phyloP scores from a whole-genome alignment of 2,113 vertebrate species.

The Taxidea taxus region DNA sequence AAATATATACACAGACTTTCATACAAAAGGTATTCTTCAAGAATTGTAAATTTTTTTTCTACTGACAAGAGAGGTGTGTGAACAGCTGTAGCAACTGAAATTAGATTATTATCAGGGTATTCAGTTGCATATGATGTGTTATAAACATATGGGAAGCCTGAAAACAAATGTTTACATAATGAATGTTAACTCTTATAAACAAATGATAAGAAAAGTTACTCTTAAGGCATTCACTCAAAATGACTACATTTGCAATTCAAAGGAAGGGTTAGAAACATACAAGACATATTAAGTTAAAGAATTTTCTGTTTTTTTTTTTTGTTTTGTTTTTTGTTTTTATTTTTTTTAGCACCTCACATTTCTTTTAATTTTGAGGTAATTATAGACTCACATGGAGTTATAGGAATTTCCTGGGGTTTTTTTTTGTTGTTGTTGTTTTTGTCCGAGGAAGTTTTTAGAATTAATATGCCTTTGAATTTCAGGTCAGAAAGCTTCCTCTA shows the following conservation, averaged over 20 bases:
- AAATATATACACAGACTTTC: background rate
- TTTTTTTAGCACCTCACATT: background rate
- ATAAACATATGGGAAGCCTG: background rate
- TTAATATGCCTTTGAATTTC: constrained; percentile 11
- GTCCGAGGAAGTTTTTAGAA: constrained; percentile 17
- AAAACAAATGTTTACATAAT: constrained; percentile 10
- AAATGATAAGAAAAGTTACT: background rate
- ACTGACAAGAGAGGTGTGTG: background rate
- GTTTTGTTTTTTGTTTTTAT: background rate
- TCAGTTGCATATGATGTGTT: background rate
- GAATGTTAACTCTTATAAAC: background rate
- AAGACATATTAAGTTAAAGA: background rate
- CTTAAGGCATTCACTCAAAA: background rate
- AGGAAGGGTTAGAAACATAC: background rate
- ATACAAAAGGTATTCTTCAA: background rate
- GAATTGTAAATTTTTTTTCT: background rate
- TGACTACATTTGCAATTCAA: constrained; percentile 8
- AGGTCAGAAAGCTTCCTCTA: constrained; percentile 6
- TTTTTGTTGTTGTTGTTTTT: background rate
- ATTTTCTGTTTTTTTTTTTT: background rate
- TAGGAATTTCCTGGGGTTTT: background rate
- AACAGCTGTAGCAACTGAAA: background rate
- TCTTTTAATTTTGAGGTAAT: background rate
- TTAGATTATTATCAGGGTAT: background rate
- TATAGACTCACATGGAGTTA: background rate